Percentiles rank a stretch among this genome's conserved stretches.
Evolutionary conservation across 2,113 vertebrate species (phyloP).

Genomic region (Vombatus ursinus): DNA sequence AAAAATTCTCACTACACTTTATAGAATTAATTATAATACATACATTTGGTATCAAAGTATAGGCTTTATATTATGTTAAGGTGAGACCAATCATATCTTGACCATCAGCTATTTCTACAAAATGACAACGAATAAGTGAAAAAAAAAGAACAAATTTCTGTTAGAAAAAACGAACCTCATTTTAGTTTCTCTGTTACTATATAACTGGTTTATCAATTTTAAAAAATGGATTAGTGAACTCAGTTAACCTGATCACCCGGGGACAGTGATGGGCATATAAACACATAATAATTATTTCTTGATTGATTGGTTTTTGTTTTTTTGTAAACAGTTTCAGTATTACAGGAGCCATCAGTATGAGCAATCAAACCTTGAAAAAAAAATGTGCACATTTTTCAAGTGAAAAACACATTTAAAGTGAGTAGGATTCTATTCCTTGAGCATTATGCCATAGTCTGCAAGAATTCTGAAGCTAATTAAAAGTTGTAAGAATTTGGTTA

Average conservation of each 20-base stretch:
- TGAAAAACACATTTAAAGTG: not conserved
- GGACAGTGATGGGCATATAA: not conserved
- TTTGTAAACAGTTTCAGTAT: not conserved
- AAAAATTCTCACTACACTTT: not conserved
- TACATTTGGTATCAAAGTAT: not conserved
- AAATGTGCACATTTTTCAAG: not conserved
- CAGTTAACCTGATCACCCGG: not conserved
- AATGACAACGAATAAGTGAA: not conserved
- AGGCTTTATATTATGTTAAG: not conserved
- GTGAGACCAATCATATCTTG: not conserved
- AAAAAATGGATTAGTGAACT: not conserved
- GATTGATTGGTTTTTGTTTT: not conserved
- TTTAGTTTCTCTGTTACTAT: not conserved
- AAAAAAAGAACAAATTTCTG: not conserved
- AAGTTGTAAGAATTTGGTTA: not conserved
- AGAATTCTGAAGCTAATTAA: not conserved
- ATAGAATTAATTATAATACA: not conserved
- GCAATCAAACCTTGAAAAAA: not conserved
- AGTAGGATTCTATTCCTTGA: not conserved
- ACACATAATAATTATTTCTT: not conserved
- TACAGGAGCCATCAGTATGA: not conserved
- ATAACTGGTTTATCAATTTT: not conserved
- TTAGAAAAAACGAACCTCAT: not conserved
- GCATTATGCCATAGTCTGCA: not conserved
- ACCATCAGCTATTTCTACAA: not conserved